Evolutionary conservation across 2,888 invertebrate genomes (phyloP).

Genomic region (Volucella inflata): DNA sequence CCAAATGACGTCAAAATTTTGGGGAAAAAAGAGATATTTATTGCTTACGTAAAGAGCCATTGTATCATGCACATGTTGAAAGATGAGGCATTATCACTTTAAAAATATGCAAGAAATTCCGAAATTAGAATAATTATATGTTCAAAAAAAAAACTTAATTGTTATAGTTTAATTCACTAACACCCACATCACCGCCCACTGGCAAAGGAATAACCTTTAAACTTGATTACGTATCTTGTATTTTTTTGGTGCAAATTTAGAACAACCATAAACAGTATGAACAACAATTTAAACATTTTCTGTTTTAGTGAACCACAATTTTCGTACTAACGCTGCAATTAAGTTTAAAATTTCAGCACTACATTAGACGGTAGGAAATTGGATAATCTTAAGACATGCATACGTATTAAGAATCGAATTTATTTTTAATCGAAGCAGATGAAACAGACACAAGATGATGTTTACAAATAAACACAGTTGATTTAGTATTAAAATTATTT

Average conservation of each 20-base stretch:
- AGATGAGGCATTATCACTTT: no score
- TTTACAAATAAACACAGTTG: slow-evolving; percentile 49
- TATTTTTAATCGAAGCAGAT: slow-evolving; percentile 47
- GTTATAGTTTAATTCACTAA: background rate
- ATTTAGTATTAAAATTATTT: slow-evolving; percentile 46
- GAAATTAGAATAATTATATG: no score
- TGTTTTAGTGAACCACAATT: slow-evolving; percentile 15
- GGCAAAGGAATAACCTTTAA: no score
- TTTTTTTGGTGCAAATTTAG: background rate
- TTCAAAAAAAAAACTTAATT: background rate
- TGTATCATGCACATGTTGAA: background rate
- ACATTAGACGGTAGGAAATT: slow-evolving; percentile 3
- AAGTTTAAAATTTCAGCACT: slow-evolving; percentile 23
- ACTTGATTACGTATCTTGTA: no score
- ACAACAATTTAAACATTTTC: slow-evolving; percentile 11
- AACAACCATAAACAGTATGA: slow-evolving; percentile 27
- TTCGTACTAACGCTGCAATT: slow-evolving; percentile 18
- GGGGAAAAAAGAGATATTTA: no score
- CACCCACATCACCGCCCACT: no score
- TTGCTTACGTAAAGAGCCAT: background rate
- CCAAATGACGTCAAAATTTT: background rate
- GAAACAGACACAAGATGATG: background rate
- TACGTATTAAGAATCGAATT: slow-evolving; percentile 33
- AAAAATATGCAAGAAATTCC: no score
- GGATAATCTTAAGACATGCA: background rate